Evolutionary conservation across 2,113 vertebrate genomes (phyloP).

Genomic region (Oophaga pumilio): DNA sequence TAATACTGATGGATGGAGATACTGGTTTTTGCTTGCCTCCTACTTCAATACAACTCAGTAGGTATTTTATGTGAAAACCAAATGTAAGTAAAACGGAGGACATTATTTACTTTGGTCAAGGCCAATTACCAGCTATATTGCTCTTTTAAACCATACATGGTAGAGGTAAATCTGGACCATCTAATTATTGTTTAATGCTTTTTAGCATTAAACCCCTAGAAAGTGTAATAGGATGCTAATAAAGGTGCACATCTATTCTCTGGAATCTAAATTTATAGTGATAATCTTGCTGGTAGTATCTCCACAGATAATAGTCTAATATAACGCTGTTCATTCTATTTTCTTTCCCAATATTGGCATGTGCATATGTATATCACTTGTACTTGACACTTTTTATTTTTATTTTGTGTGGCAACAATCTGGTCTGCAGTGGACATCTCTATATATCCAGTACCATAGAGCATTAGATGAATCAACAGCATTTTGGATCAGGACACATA

Average conservation of each 20-base stretch:
- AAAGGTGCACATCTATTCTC: conserved; percentile 55
- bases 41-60: conserved; percentile 77
- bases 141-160: conserved; percentile 71
- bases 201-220: conserved; percentile 70
- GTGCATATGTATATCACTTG: background rate
- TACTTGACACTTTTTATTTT: background rate
- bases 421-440: background rate
- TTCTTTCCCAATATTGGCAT: background rate
- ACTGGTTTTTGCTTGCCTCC: conserved; percentile 79
- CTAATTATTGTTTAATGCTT: conserved; percentile 75
- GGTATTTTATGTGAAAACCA: conserved; percentile 78
- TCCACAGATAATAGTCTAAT: conserved; percentile 9
- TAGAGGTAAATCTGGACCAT: conserved; percentile 73
- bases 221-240: conserved; percentile 72
- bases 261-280: conserved; percentile 50
- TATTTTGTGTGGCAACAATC: background rate
- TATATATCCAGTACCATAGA: background rate
- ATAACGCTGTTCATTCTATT: conserved; percentile 12
- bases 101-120: conserved; percentile 79
- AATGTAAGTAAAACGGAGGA: conserved; percentile 80
- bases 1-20: conserved; percentile 86
- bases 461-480: too few species aligned
- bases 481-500: too few species aligned
- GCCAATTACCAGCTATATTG: conserved; percentile 78
- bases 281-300: background rate